Base-by-base conservation (phyloP, 2,113 vertebrate genomes). In the Oenanthe oenanthe region DNA sequence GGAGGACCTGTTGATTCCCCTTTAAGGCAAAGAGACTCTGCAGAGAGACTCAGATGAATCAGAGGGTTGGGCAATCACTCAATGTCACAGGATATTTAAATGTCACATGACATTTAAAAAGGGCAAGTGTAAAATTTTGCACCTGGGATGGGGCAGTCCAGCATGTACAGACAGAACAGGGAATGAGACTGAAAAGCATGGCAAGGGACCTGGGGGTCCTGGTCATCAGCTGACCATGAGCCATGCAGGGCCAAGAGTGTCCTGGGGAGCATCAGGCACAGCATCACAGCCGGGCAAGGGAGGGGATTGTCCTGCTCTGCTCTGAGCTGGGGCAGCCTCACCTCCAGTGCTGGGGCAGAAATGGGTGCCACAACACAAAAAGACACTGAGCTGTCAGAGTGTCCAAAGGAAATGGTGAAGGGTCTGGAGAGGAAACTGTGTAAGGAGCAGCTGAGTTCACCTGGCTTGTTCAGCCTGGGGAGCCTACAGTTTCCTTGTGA, bases 161-260 rank as follows among this genome's bases (percentile, higher is more conserved):
- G 25, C 20, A 21, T 12, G 9, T 48, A 62, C n/a, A 47, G 29
- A 54, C 3, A 40, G 25, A 48, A 9, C 19, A 7, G 17, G 7
- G 13, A 56, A 34, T 8, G 9, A 57, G 20, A 72, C 31, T 26
- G 13, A n/a, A 56, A 34, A 56, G 21, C 13, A 71, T 8, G n/a
- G 28, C 7, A 60, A 45, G 12, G 15, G 18, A n/a, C 3, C 18
- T n/a, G 38, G 16, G 11, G 1, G 6, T 45, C 4, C 2, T 19
- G 13, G 26, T 16, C 3, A 5, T n/a, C 4, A 18, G 18, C 0
- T 47, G 63, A 58, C 6, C 6, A 4, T 10, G 18, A 54, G 15
- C 0, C 10, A n/a, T n/a, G 29, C 40, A 62, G 18, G 11, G 9
- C 4, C 32, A 45, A 4, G 2, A 1, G 0, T 51, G 22, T 20